Evolutionary conservation across 1,140 invertebrate species (phyloP), one percentile per base, ranked within the genome.

Genomic region (Arion vulgaris): DNA sequence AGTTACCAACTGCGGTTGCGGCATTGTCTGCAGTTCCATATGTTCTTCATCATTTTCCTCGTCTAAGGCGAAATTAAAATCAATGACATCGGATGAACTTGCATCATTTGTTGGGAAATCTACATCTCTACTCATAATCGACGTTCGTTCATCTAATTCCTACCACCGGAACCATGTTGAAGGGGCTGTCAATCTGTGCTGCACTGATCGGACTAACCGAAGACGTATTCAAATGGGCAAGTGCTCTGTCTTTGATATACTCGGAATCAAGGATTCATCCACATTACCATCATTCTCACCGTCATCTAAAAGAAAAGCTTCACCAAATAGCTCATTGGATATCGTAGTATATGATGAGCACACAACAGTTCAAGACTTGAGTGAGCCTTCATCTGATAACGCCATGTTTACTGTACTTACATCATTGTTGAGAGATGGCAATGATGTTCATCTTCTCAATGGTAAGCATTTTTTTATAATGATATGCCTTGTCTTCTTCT

Each of bases 141-240:
- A 96, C 88, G 95, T 95, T 88, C 93, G 96, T 41, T 94, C 95
- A 0, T 96, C 96, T 86, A 94, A 96, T 36, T 93, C 94, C 34
- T 96, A 95, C 91, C 95, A 96, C 88, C 93, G 94, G 41, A 94
- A 94, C 85, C 96, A 96, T 90, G 94, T 96, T 53, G 92, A 93
- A 38, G 95, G 95, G 26, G 95, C 95, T 28, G 94, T 96, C 80
- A 96, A 96, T 91, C 93, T 96, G 34, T 95, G 95, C 90, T 96
- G 95, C 88, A 94, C 94, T 1, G 95, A 96, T 90, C 92, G 95
- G 51, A 95, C 96, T 89, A 96, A 95, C 87, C 92, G 95, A 57
- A 93, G 94, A 84, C 91, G 95, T 34, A 92, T 96, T 79, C 95
- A 95, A 88, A 93, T 94, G 85, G 95, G 95, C 1, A 95, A 95